These are phyloP conservation scores for Drosophila suboccidentalis DNA, from an alignment of 2,888 invertebrate species.

Conservation along the genomic window DNA sequence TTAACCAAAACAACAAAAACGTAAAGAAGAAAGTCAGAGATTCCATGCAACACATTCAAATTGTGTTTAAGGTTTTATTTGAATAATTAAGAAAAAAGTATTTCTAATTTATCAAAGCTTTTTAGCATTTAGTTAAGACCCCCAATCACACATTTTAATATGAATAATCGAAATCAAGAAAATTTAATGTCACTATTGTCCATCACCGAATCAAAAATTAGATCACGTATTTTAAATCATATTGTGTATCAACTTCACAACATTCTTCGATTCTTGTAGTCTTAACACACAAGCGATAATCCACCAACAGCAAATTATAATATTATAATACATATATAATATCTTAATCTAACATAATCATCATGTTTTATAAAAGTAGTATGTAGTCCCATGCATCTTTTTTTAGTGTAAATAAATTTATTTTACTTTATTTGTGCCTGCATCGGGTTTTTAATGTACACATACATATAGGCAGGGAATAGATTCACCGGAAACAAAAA, in stretches of 20 bases:
- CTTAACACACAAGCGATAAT: conserved; percentile 39
- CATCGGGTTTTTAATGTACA: conserved; percentile 6
- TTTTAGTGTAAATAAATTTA: conserved; percentile 71
- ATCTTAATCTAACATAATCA: conserved; percentile 17
- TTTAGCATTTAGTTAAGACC: conserved; percentile 16
- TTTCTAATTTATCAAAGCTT: conserved; percentile 31
- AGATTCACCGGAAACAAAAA: neutral
- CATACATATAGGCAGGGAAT: neutral
- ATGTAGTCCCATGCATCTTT: conserved; percentile 43
- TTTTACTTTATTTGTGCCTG: conserved; percentile 41
- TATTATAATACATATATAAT: conserved; percentile 22
- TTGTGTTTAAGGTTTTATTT: conserved; percentile 29
- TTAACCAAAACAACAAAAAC: conserved; percentile 25
- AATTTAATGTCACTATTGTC: conserved; percentile 10
- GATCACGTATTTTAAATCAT: conserved; percentile 17
- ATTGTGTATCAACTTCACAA: conserved; percentile 47
- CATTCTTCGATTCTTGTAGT: conserved; percentile 46
- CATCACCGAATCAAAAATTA: neutral
- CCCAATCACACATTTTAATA: conserved; percentile 1
- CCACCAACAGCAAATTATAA: conserved; percentile 49
- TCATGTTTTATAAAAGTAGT: conserved; percentile 67
- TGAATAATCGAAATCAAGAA: conserved; percentile 10
- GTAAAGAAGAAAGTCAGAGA: neutral
- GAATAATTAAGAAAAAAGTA: conserved; percentile 30
- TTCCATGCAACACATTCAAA: conserved; percentile 10